Evolutionary conservation across 1,140 invertebrate genomes (phyloP), one percentile per base, ranked within the genome.

Genomic region (Pseudobourletiella spinata): DNA sequence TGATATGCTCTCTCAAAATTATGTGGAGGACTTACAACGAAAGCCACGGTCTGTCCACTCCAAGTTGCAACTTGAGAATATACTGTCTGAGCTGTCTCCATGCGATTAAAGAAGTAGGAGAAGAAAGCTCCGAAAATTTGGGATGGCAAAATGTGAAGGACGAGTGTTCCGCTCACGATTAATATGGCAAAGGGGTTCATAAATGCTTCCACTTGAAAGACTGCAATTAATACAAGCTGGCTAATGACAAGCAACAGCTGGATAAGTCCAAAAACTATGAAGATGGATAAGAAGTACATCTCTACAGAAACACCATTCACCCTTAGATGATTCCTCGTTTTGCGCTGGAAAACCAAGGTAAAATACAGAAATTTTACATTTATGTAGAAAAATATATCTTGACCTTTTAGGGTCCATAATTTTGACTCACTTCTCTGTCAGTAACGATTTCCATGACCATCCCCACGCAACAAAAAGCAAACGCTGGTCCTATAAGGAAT

Each of bases 371-470:
- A n/a, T n/a, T n/a, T n/a, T n/a, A n/a, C n/a, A n/a, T n/a, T n/a
- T n/a, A n/a, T n/a, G n/a, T n/a, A n/a, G n/a, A n/a, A n/a, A n/a
- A n/a, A n/a, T n/a, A n/a, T n/a, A n/a, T n/a, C n/a, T n/a, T n/a
- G n/a, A n/a, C n/a, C n/a, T n/a, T n/a, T n/a, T n/a, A n/a, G n/a
- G n/a, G n/a, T n/a, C n/a, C n/a, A n/a, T n/a, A n/a, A n/a, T n/a
- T n/a, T n/a, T n/a, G n/a, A n/a, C n/a, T 74, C 76, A 91, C 89
- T 80, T 91, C 86, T 74, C 87, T 78, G 76, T 91, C 89, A 71
- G 86, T 83, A 1, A 91, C 88, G 75, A 90, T 83, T 59, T 88
- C 86, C 18, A 88, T 82, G 14, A 84, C 85, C 65, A 91, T 77
- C 32, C 83, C 85, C 50, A 88, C 58, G 2, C 43, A 35, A 3